Base-by-base conservation (phyloP, 2,113 vertebrate genomes). In the Nothocercus julius region DNA sequence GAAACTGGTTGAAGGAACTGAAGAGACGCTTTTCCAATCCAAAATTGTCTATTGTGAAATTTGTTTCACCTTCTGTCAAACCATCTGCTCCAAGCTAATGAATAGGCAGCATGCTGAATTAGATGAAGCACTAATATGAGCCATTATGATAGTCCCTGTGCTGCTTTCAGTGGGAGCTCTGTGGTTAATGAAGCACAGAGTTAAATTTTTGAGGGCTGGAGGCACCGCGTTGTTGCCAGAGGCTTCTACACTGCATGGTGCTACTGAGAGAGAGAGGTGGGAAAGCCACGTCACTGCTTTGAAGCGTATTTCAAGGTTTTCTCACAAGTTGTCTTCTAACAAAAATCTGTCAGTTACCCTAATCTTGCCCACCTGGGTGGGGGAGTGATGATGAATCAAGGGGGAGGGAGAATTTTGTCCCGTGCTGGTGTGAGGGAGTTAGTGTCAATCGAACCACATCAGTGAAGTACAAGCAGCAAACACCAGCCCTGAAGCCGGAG, bases 61-160 rank as follows among this genome's bases (percentile, higher is more conserved):
- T 97, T 95, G 69, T 96, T 91, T 61, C 93, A 90, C 96, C 96
- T 97, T 95, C 95, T 96, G 96, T 97, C 82, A 87, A 95, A 40
- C 95, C 96, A 97, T 97, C 95, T 97, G 95, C 82, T 51, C 8
- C 76, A 83, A 56, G 68, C 90, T 96, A 92, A 95, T 95, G 85
- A 96, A 75, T 56, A 95, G 85, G 28, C 85, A 95, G 72, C 1
- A 0, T 40, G 56, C 87, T 90, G 80, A 45, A 91, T 88, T 74
- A 81, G 90, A 92, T 90, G 82, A 75, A 95, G 76, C 79, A 56
- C 82, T 88, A 4, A 3, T 36, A 27, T 58, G 82, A 94, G 85
- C 69, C 90, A 91, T 95, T 94, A 92, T 80, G 95, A 94, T 94
- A 85, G 87, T 80, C 94, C 73, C 85, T 0, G 3, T 81, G 76